Conservation (phyloP, 2,113 vertebrate species). For the Strix aluco region DNA sequence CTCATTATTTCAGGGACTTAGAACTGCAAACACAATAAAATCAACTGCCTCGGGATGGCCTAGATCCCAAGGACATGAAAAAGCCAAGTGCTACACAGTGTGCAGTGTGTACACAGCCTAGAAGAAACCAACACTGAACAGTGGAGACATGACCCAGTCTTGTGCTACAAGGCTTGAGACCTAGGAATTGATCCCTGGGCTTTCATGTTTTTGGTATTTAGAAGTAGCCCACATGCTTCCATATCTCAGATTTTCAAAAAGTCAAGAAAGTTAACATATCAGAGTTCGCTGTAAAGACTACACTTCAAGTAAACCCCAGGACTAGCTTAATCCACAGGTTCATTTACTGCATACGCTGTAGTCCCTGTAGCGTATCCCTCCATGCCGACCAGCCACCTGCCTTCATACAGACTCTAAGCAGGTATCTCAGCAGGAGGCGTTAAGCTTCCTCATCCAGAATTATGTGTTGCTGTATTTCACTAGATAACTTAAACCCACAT, state of each 20-base stretch:
- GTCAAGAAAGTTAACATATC: background rate
- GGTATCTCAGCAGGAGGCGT: background rate
- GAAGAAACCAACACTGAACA: background rate
- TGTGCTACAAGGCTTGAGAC: background rate
- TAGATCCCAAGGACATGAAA: background rate
- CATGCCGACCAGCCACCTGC: background rate
- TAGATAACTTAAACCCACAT: background rate
- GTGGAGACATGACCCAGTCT: background rate
- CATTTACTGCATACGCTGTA: background rate
- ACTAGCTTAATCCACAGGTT: background rate
- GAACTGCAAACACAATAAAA: background rate
- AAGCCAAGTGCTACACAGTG: background rate
- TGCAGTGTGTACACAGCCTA: background rate
- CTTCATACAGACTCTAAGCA: background rate
- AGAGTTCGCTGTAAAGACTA: background rate
- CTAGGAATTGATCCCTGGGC: background rate
- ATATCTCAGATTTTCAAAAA: background rate
- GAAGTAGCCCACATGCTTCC: background rate
- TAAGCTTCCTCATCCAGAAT: background rate
- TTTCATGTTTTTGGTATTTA: background rate
- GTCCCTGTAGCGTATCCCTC: background rate
- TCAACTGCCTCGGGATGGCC: background rate
- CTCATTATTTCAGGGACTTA: background rate
- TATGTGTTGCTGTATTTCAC: background rate
- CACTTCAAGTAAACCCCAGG: background rate